Base-by-base conservation (phyloP, 1,140 invertebrate species). In the Macrobrachium nipponense region DNA sequence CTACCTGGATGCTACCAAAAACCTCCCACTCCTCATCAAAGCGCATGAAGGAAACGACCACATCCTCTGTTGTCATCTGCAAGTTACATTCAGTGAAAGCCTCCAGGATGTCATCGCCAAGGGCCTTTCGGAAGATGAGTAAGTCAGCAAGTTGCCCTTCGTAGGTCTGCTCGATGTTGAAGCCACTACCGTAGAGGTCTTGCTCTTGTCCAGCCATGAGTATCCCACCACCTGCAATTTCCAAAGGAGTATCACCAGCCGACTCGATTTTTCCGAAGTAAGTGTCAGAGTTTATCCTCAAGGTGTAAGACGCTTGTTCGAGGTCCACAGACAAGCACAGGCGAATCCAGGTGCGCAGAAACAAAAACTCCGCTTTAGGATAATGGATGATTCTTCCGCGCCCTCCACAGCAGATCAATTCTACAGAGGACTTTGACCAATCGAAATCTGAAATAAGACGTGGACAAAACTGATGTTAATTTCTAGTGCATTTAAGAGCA, bases 141-240 rank as follows among this genome's bases (percentile, higher is more conserved):
- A 87, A 75, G n/a, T 73, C 80, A n/a, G 86, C 88, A 8, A 89
- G 17, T n/a, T 66, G 60, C 0, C 85, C 88, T 58, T 89, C 80
- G 51, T 84, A 87, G 44, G 70, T 85, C 73, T 89, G 88, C n/a
- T 73, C 77, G 8, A 85, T 51, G 61, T 43, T 84, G 60, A 89
- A 87, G 1, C 82, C 82, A 27, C 76, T 81, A 5, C 84, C 81
- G 27, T 70, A 43, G 11, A 87, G 18, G 20, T 89, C 88, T 59
- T 89, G 88, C 62, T 89, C 86, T 58, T 89, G 88, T 0, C 88
- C 88, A 23, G 87, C 51, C 18, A 89, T 20, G n/a, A 89, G 79
- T 2, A 84, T 70, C 23, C 88, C 88, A 51, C 88, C 88, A 59
- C 82, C 81, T 58, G 59, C 58, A 23, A 86, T 75, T 18, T 44